Evolutionary conservation across 2,888 invertebrate species (phyloP).

Genomic region (Stictocephala bisonia): DNA sequence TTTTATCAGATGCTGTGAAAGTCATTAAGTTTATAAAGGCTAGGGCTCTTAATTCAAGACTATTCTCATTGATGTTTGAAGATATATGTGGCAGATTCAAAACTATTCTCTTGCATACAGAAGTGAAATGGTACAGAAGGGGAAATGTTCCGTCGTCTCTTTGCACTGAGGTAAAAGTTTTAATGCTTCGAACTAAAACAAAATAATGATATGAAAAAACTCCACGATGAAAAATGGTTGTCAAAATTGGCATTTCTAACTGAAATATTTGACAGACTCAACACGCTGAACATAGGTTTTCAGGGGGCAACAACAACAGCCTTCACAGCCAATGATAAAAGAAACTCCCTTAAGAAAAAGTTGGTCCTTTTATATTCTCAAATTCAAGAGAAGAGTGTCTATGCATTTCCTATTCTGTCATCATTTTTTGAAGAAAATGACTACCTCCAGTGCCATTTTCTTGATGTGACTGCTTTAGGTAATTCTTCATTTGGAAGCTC

Average conservation of each 20-base stretch:
- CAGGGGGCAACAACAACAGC: conserved; percentile 1
- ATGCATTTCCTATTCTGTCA: not conserved
- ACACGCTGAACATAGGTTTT: not conserved
- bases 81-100: too few species aligned
- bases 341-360: not conserved
- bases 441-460: not conserved
- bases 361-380: conserved; percentile 2
- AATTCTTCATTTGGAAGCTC: not conserved
- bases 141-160: not conserved
- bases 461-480: not conserved
- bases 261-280: conserved; percentile 6
- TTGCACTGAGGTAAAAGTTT: not conserved
- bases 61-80: too few species aligned
- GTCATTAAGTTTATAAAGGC: too few species aligned
- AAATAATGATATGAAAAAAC: too few species aligned
- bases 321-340: conserved; percentile 16
- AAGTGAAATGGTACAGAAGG: not conserved
- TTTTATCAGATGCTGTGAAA: conserved; percentile 13
- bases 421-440: conserved; percentile 4
- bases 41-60: too few species aligned
- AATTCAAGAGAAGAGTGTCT: not conserved
- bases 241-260: conserved; percentile 5
- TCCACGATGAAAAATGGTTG: not conserved
- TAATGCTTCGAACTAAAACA: too few species aligned
- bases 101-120: not conserved